Evolutionary conservation across 2,113 vertebrate genomes (phyloP), one percentile per base, ranked within the genome.

Genomic region (Neotoma lepida): DNA sequence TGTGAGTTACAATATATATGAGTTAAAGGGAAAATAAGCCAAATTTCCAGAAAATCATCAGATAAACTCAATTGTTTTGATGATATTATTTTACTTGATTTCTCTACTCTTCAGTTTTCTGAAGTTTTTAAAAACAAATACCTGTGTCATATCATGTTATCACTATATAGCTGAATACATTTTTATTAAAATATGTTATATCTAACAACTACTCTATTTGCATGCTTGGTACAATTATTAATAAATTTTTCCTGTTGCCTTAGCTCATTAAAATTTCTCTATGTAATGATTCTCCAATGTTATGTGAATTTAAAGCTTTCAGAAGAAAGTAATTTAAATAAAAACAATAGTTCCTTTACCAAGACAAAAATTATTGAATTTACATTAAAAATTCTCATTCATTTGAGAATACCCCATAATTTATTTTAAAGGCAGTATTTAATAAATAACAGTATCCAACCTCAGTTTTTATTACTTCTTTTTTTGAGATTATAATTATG

Each of bases 231-330:
- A 49, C 4, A 87, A 88, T 68, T 41, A 76, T 88, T 9, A 82
- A 28, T 86, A 64, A 81, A 70, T 58, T 9, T 4, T 84, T 71
- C 3, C 1, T 15, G 0, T 90, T 46, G 78, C 2, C 3, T 39
- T 6, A 85, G 10, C 84, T 46, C 58, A 82, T 87, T 74, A 91
- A 85, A 68, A 24, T 95, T 93, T 91, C 1, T 26, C 7, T 78
- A 33, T 89, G 7, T 61, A 81, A 80, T 81, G 71, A 39, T 28
- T 88, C 24, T 81, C 89, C 26, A 91, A 7, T 90, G 14, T 85
- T 95, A 88, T 64, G 33, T 93, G n/a, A 97, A 89, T 87, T 86
- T 76, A 70, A 82, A 89, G n/a, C 17, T 64, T 94, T 90, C 28
- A 24, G 15, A 3, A 0, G 74, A 89, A 95, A 44, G 13, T 63